phyloP scores from a whole-genome alignment of 2,888 invertebrate species.

The Adineta ricciae region DNA sequence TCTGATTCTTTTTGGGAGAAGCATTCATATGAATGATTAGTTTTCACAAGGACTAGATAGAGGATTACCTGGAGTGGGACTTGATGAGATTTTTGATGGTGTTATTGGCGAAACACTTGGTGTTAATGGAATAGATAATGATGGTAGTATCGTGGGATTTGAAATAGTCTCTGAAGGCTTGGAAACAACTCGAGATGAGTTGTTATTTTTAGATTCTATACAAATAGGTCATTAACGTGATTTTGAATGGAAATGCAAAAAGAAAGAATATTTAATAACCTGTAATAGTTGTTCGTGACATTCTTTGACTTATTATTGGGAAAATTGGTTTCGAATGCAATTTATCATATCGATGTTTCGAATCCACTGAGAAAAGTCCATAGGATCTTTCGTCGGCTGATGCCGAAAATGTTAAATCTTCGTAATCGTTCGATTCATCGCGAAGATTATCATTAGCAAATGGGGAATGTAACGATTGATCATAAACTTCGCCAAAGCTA shows the following conservation, averaged over 20 bases:
- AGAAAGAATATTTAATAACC: neutral
- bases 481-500: neutral
- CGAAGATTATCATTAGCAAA: neutral
- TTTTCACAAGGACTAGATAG: too few relatives aligned
- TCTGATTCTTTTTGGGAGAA: too few relatives aligned
- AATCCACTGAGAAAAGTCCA: neutral
- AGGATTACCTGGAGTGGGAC: neutral
- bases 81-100: too few relatives aligned
- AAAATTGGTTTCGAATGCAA: neutral
- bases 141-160: neutral
- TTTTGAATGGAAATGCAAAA: neutral
- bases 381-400: neutral
- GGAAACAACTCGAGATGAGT: neutral
- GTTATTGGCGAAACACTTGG: neutral
- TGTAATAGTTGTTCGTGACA: neutral
- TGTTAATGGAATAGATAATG: neutral
- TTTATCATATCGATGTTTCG: neutral
- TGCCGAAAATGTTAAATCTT: neutral
- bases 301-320: neutral
- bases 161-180: neutral
- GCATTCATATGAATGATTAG: too few relatives aligned
- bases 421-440: neutral
- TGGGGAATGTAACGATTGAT: neutral
- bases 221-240: too few relatives aligned
- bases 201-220: neutral